Percentiles rank a stretch among this genome's conserved stretches.
phyloP scores from a whole-genome alignment of 2,888 invertebrate species.

The Meandrusa payeni region DNA sequence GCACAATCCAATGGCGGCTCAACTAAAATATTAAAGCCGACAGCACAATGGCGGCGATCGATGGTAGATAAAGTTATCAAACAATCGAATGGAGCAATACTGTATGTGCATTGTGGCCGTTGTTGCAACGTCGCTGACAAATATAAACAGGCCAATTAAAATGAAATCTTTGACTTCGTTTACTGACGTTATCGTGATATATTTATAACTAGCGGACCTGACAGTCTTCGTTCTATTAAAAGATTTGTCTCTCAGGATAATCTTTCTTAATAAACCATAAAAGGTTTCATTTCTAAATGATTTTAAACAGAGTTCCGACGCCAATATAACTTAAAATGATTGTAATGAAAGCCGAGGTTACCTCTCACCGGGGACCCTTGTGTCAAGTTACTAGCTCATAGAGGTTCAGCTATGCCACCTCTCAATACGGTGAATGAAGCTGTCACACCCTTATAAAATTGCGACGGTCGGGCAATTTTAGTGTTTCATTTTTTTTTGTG shows the following conservation, averaged over 20 bases:
- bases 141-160: slow-evolving; percentile 15
- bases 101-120: neutral
- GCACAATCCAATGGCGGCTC: slow-evolving; percentile 12
- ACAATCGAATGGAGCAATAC: slow-evolving; percentile 13
- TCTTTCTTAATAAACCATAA: too few species aligned
- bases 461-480: slow-evolving; percentile 4
- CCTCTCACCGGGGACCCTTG: too few species aligned
- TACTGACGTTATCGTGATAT: neutral
- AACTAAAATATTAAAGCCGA: slow-evolving; percentile 20
- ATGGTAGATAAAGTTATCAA: slow-evolving; percentile 21
- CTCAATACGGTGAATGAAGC: too few species aligned
- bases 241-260: too few species aligned
- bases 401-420: too few species aligned
- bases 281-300: too few species aligned
- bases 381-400: too few species aligned
- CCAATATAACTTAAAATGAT: too few species aligned
- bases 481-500: slow-evolving; percentile 2
- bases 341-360: too few species aligned
- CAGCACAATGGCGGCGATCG: slow-evolving; percentile 22
- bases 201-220: too few species aligned
- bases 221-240: too few species aligned
- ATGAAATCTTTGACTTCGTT: neutral
- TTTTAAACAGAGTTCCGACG: too few species aligned
- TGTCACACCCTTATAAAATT: slow-evolving; percentile 4
- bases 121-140: slow-evolving; percentile 6